Conservation (phyloP, 2,797 vertebrate genomes). For the Ataeniobius toweri region DNA sequence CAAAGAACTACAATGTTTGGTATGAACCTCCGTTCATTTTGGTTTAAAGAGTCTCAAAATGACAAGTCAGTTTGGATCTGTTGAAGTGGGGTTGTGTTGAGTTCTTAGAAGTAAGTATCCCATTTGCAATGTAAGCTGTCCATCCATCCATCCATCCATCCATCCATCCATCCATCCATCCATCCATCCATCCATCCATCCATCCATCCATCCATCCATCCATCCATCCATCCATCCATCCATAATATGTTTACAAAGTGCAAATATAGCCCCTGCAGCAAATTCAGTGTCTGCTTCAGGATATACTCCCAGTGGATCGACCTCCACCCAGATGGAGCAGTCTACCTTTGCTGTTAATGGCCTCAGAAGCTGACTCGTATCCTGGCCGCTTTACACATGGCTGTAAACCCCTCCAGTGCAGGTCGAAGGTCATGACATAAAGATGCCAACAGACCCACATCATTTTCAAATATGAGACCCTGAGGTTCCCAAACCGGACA, state of each 20-base stretch:
- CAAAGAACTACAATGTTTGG: slow-evolving; percentile 8
- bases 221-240: background rate
- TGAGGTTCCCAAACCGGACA: background rate
- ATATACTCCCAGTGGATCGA: too few relatives aligned
- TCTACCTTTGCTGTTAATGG: too few relatives aligned
- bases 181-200: background rate
- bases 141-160: background rate
- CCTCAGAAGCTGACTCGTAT: background rate
- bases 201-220: background rate
- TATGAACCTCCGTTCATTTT: slow-evolving; percentile 26
- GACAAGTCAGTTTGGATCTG: background rate
- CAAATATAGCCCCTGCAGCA: too few relatives aligned
- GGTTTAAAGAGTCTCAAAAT: slow-evolving; percentile 6
- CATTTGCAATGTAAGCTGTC: background rate
- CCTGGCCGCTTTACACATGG: background rate
- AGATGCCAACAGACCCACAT: background rate
- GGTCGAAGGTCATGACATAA: background rate
- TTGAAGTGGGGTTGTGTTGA: background rate
- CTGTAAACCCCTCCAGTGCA: background rate
- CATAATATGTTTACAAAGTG: too few relatives aligned
- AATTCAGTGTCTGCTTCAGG: too few relatives aligned
- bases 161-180: background rate
- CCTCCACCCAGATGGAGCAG: too few relatives aligned
- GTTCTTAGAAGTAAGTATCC: background rate
- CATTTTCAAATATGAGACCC: background rate